These are phyloP conservation scores for Epinotia demarniana DNA, from an alignment of 2,888 invertebrate species.

Conservation along the genomic window DNA sequence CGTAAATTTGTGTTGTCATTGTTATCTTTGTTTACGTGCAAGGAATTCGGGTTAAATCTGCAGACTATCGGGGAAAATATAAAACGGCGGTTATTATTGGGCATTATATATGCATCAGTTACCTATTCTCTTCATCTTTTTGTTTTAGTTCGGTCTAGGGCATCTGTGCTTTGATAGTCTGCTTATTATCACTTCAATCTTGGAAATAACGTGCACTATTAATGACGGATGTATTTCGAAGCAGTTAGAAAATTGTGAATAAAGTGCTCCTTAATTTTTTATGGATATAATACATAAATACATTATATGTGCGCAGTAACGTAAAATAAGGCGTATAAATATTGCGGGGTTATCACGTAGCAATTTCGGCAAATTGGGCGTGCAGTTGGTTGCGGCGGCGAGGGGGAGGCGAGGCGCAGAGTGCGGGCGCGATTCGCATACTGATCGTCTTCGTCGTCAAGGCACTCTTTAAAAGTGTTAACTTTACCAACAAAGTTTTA, in stretches of 20 bases:
- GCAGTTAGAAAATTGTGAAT: not conserved
- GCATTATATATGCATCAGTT: not conserved
- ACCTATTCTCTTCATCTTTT: too few species aligned
- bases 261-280: not conserved
- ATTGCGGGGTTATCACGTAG: slow-evolving; percentile 63
- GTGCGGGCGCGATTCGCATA: slow-evolving; percentile 68
- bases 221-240: not conserved
- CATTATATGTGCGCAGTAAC: slow-evolving; percentile 31
- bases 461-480: slow-evolving; percentile 31
- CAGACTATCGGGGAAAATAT: slow-evolving; percentile 20
- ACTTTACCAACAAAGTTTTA: slow-evolving; percentile 37
- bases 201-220: not conserved
- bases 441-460: slow-evolving; percentile 56
- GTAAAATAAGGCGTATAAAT: slow-evolving; percentile 37
- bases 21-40: slow-evolving; percentile 63
- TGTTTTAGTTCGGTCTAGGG: not conserved
- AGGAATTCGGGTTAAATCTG: slow-evolving; percentile 57
- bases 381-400: slow-evolving; percentile 64
- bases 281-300: slow-evolving; percentile 18
- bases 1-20: slow-evolving; percentile 63
- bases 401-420: slow-evolving; percentile 60
- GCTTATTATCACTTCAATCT: not conserved
- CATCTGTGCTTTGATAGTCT: not conserved
- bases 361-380: slow-evolving; percentile 75
- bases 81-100: too few species aligned